A percentile compares a stretch with the other conserved stretches of the same genome.
phyloP scores from a whole-genome alignment of 2,888 invertebrate species.

The Luperina nickerlii region DNA sequence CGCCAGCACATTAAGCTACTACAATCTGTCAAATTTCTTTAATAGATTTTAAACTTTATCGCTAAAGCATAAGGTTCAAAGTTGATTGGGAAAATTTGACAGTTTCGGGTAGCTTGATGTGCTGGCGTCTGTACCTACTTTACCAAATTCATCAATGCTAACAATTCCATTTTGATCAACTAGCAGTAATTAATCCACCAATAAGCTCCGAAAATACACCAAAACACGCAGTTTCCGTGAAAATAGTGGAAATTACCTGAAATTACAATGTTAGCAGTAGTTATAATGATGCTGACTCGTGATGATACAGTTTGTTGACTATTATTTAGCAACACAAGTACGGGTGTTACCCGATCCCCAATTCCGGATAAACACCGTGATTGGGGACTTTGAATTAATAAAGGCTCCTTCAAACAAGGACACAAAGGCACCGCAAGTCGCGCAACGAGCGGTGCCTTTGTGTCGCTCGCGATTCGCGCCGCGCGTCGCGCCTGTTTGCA shows the following conservation, averaged over 20 bases:
- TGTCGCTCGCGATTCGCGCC: no score
- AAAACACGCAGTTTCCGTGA: background rate
- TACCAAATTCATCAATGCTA: constrained; percentile 3
- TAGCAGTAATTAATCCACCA: constrained; percentile 2
- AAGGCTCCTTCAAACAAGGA: no score
- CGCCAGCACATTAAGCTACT: no score
- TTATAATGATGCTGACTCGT: constrained; percentile 49
- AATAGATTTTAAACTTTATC: no score
- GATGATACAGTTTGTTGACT: constrained; percentile 51
- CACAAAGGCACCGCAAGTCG: no score
- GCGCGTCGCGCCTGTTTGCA: no score
- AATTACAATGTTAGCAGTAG: constrained; percentile 14
- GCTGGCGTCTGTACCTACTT: no score
- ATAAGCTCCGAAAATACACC: background rate
- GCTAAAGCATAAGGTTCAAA: no score
- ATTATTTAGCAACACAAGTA: constrained; percentile 7
- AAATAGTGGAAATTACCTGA: constrained; percentile 9
- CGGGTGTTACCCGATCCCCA: constrained; percentile 14
- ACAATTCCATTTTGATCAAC: background rate
- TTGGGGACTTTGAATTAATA: constrained; percentile 8
- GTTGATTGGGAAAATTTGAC: no score
- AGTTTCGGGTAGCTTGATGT: no score
- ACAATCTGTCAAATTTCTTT: no score
- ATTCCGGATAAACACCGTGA: constrained; percentile 14
- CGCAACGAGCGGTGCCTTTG: no score